Conservation (phyloP, 1,140 invertebrate genomes). For the Hypothenemus hampei region DNA sequence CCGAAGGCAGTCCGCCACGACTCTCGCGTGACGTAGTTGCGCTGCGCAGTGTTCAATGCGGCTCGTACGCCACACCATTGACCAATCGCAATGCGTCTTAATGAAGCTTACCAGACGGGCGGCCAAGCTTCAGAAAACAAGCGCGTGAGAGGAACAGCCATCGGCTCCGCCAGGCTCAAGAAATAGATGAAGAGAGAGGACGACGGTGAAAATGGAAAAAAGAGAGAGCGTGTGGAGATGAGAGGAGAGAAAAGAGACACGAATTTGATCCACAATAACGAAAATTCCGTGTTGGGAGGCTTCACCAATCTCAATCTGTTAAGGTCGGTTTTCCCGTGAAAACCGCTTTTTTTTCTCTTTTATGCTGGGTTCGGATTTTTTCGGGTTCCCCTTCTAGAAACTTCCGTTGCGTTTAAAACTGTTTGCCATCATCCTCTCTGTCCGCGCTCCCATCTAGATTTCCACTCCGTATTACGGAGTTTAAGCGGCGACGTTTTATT, state of each 20-base stretch:
- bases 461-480: too few relatives aligned
- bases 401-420: too few relatives aligned
- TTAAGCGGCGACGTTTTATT: too few relatives aligned
- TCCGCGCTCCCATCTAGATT: too few relatives aligned
- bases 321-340: constrained; percentile 43
- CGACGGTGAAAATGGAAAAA: constrained; percentile 47
- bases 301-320: constrained; percentile 45
- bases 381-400: too few relatives aligned
- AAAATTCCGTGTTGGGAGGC: constrained; percentile 44
- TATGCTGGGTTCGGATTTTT: too few relatives aligned
- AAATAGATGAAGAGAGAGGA: constrained; percentile 45
- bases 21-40: constrained; percentile 28
- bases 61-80: constrained; percentile 24
- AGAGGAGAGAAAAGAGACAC: constrained; percentile 45
- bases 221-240: constrained; percentile 43
- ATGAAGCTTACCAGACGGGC: constrained; percentile 26
- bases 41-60: constrained; percentile 29
- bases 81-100: constrained; percentile 39
- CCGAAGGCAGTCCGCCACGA: constrained; percentile 24
- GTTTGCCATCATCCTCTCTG: too few relatives aligned
- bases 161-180: constrained; percentile 32
- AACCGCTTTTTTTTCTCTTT: constrained; percentile 14
- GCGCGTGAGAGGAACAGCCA: constrained; percentile 33
- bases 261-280: constrained; percentile 48
- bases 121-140: constrained; percentile 33